Percentiles rank a stretch among this genome's conserved stretches.
phyloP scores from a whole-genome alignment of 1,140 invertebrate genomes.

The Drosophila malerkotliana region DNA sequence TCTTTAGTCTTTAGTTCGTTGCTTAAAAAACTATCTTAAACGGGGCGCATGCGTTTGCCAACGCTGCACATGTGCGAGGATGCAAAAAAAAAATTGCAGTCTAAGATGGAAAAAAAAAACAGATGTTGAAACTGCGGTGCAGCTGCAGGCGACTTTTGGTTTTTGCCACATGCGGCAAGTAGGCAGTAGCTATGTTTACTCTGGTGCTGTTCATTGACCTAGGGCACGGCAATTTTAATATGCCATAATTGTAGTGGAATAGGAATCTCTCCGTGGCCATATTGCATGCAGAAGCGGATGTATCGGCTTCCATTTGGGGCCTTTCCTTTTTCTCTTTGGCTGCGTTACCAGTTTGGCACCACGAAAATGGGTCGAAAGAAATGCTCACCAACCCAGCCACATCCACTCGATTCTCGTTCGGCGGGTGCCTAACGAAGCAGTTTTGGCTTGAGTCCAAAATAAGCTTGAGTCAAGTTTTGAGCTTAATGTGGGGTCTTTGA shows the following conservation, averaged over 20 bases:
- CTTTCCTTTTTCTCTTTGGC: slow-evolving; percentile 42
- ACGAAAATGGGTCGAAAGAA: slow-evolving; percentile 44
- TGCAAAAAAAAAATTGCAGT: slow-evolving; percentile 42
- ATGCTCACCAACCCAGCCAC: slow-evolving; percentile 5
- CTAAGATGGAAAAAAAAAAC: slow-evolving; percentile 39
- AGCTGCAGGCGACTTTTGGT: slow-evolving; percentile 48
- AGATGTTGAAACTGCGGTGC: slow-evolving; percentile 60
- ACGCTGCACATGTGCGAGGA: slow-evolving; percentile 63
- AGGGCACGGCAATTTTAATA: slow-evolving; percentile 42
- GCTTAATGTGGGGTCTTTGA: not conserved
- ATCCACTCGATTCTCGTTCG: slow-evolving; percentile 41
- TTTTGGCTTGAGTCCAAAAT: slow-evolving; percentile 3
- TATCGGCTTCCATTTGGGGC: slow-evolving; percentile 46
- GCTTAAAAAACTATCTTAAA: slow-evolving; percentile 55
- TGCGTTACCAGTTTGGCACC: slow-evolving; percentile 46
- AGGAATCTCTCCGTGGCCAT: slow-evolving; percentile 9
- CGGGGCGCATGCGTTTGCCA: slow-evolving; percentile 56
- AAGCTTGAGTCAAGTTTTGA: not conserved
- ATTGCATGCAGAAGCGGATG: slow-evolving; percentile 35
- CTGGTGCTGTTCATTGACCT: slow-evolving; percentile 58
- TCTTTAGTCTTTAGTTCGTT: slow-evolving; percentile 51
- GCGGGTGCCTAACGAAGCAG: slow-evolving; percentile 14
- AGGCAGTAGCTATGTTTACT: slow-evolving; percentile 39
- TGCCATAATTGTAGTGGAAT: slow-evolving; percentile 37
- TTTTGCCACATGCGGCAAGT: slow-evolving; percentile 60